Base-by-base conservation (phyloP, 1,140 invertebrate genomes). In the Piezodorus guildinii region DNA sequence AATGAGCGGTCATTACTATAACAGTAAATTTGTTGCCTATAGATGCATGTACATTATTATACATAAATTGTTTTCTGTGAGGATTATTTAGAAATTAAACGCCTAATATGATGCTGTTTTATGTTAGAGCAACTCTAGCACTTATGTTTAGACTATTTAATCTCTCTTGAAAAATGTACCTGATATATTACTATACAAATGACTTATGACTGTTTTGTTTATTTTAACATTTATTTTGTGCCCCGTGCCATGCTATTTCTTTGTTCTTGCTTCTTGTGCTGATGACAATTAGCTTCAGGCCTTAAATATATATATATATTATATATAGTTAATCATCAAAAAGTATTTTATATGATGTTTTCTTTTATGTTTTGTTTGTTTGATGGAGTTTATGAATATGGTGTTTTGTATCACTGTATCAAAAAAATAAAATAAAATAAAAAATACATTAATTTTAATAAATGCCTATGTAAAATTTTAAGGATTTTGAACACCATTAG, bases 401-500 rank as follows among this genome's bases (percentile, higher is more conserved):
- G 46, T 8, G 4, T 49, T 49, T 49, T 19, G 6, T 49, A 19
- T n/a, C 19, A 49, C 4, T 17, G 2, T 17, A n/a, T 21, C 19
- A 9, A 17, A 17, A 49, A 25, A 23, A 21, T 10, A 21, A 23
- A 14, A 54, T 3, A 54, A 14, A 23, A 21, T 6, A 23, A 23
- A 56, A 56, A 56, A 39, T 1, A 10, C 9, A 10, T 10, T 39
- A 39, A 39, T 39, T 39, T 21, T 56, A 16, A 56, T 23, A 16
- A 25, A 25, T 23, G 52, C 52, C 52, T 56, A 23, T 56, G 9
- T 23, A 19, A 56, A 27, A 23, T 23, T 56, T 56, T 56, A 56
- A 56, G 52, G 52, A 56, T 56, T 23, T 56, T 15, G 52, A 56
- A 56, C 52, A 56, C 52, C 52, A 56, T 56, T 56, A 56, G 52